A percentile compares a stretch with the other conserved stretches of the same genome.
phyloP scores from a whole-genome alignment of 2,888 invertebrate genomes.

The Cephus runcator region DNA sequence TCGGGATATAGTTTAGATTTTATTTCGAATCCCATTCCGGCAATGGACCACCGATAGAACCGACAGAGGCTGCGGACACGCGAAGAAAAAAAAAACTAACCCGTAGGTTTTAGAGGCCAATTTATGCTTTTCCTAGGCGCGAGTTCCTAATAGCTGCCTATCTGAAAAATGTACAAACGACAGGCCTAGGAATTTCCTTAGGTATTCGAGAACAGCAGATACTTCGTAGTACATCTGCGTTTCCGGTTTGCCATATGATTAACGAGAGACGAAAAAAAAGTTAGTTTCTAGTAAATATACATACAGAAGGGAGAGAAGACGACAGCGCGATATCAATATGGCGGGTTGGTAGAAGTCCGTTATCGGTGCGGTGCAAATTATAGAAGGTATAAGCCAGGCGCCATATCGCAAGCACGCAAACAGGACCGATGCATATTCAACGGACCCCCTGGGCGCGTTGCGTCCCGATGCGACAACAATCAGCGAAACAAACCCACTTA shows the following conservation, averaged over 20 bases:
- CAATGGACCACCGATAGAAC: neutral
- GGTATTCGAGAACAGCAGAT: too few species aligned
- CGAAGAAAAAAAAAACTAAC: neutral
- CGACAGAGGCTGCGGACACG: neutral
- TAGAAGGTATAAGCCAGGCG: slow-evolving; percentile 40
- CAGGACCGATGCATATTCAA: slow-evolving; percentile 53
- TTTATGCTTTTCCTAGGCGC: neutral
- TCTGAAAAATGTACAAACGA: neutral
- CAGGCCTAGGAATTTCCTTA: too few species aligned
- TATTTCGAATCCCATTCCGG: neutral
- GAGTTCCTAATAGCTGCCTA: neutral
- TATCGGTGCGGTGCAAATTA: slow-evolving; percentile 51
- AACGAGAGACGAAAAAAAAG: too few species aligned
- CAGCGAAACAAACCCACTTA: slow-evolving; percentile 62
- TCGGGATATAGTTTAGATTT: neutral
- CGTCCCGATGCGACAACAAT: slow-evolving; percentile 56
- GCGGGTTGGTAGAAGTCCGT: slow-evolving; percentile 13
- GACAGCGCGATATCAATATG: too few species aligned
- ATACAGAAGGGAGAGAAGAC: too few species aligned
- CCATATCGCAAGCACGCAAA: slow-evolving; percentile 31
- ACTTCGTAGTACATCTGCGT: too few species aligned
- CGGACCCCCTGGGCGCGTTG: slow-evolving; percentile 45
- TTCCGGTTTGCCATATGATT: too few species aligned
- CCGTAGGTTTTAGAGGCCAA: neutral
- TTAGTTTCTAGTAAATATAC: too few species aligned